Evolutionary conservation across 2,113 vertebrate genomes (phyloP).

Genomic region (Arvicanthis niloticus): DNA sequence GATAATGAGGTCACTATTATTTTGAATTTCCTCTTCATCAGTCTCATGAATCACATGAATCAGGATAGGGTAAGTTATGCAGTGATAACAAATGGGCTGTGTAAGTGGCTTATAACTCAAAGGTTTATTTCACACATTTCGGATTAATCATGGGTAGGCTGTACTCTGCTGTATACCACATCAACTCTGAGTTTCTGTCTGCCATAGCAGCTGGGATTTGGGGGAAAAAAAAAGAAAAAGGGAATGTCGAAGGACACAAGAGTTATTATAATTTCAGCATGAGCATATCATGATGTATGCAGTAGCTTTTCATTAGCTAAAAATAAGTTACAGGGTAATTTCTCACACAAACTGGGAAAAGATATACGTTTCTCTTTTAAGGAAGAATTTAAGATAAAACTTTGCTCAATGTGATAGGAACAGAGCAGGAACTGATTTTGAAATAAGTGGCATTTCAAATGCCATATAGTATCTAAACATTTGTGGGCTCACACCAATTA

Average conservation of each 20-base stretch:
- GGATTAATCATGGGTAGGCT: not conserved
- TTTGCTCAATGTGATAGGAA: not conserved
- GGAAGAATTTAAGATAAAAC: not conserved
- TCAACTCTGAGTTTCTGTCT: not conserved
- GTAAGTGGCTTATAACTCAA: slow-evolving; percentile 21
- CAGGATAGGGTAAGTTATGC: not conserved
- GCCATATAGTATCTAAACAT: not conserved
- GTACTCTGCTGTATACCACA: no score
- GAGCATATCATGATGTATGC: not conserved
- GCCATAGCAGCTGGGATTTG: not conserved
- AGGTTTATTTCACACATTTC: not conserved
- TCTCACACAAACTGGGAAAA: not conserved
- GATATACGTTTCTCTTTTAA: not conserved
- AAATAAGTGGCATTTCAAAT: not conserved
- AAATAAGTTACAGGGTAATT: not conserved
- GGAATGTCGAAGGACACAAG: not conserved
- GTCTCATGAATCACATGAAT: not conserved
- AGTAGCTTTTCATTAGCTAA: not conserved
- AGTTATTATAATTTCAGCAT: not conserved
- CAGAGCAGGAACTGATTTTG: not conserved
- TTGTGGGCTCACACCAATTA: not conserved
- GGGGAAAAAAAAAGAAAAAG: not conserved
- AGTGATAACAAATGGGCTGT: slow-evolving; percentile 43
- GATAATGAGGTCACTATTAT: not conserved
- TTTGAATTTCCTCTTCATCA: not conserved